These are phyloP conservation scores for Paralvinella palmiformis DNA, from an alignment of 1,140 invertebrate genomes.

Conservation along the genomic window DNA sequence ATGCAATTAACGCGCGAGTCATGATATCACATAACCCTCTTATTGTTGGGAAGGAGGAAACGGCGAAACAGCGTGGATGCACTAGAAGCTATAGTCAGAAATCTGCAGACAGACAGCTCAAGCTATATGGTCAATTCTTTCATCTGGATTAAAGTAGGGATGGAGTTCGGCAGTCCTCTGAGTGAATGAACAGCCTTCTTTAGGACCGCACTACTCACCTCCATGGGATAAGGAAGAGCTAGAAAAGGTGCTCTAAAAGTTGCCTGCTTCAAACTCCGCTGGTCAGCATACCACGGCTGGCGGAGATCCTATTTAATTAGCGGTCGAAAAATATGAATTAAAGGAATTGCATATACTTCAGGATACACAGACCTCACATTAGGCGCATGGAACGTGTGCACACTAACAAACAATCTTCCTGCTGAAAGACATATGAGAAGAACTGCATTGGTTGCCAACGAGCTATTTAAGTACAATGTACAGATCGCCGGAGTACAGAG, in stretches of 20 bases:
- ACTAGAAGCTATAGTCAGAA: conserved; percentile 9
- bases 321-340: neutral
- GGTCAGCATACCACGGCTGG: neutral
- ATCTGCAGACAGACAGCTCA: conserved; percentile 13
- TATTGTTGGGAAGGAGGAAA: neutral
- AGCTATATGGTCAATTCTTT: conserved; percentile 2
- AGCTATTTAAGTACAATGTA: conserved; percentile 13
- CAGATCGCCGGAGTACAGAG: conserved; percentile 17
- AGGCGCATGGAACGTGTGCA: conserved; percentile 13
- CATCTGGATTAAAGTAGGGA: neutral
- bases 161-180: conserved; percentile 10
- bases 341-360: too few relatives aligned
- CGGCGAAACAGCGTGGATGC: conserved; percentile 8
- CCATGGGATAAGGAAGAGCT: neutral
- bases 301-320: neutral
- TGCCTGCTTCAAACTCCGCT: neutral
- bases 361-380: neutral
- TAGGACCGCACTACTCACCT: neutral
- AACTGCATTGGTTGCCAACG: conserved; percentile 18
- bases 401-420: conserved; percentile 9
- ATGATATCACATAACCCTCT: neutral
- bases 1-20: neutral
- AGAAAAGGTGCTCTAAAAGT: conserved; percentile 5
- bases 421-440: conserved; percentile 14
- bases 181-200: conserved; percentile 13